These are phyloP conservation scores for Epizoanthus ramosus DNA, from an alignment of 92 coral and sea anemone species.

Conservation along the genomic window DNA sequence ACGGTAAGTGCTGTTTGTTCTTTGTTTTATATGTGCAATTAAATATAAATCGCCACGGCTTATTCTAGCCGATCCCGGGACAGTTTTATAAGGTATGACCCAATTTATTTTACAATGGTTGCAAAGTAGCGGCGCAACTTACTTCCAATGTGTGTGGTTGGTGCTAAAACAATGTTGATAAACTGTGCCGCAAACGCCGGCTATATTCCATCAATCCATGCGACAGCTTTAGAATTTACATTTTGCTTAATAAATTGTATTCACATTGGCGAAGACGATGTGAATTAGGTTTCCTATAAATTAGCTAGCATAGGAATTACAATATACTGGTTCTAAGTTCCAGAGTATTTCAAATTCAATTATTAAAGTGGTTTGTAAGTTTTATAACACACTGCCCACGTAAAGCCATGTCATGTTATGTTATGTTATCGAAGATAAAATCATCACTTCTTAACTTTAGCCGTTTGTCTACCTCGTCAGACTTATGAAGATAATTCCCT, in stretches of 20 bases:
- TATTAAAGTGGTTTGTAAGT: too few species aligned
- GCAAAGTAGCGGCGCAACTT: too few species aligned
- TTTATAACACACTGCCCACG: too few species aligned
- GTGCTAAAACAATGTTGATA: background rate
- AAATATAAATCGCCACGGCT: background rate
- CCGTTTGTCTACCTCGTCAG: background rate
- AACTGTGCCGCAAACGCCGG: background rate
- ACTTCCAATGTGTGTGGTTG: background rate
- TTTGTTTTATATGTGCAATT: background rate
- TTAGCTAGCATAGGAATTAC: too few species aligned
- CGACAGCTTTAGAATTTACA: too few species aligned
- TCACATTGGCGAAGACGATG: too few species aligned
- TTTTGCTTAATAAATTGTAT: too few species aligned
- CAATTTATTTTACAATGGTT: background rate
- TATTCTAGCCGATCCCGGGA: background rate
- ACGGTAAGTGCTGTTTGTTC: background rate
- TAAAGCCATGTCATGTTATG: background rate
- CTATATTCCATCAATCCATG: too few species aligned
- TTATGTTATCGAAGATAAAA: background rate
- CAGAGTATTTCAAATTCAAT: too few species aligned
- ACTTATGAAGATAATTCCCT: background rate
- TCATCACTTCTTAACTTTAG: background rate
- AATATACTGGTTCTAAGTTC: too few species aligned
- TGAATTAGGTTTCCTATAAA: too few species aligned
- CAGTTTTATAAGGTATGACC: background rate